A percentile compares a stretch with the other conserved stretches of the same genome.
Conservation (phyloP, 2,888 invertebrate species). For the Cataglyphis cursor region DNA sequence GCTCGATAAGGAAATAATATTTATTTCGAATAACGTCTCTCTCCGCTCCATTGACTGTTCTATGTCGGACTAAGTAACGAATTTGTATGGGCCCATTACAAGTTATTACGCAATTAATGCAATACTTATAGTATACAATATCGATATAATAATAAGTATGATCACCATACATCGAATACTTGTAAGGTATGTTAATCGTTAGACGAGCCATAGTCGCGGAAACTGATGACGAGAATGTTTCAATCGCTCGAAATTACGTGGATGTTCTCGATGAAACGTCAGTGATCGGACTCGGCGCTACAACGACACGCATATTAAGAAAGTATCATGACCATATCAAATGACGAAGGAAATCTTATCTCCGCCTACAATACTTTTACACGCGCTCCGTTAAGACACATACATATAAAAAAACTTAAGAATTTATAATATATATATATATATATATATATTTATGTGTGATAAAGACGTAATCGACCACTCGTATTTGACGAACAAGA, state of each 20-base stretch:
- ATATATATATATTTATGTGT: constrained; percentile 65
- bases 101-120: constrained; percentile 74
- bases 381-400: constrained; percentile 58
- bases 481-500: constrained; percentile 56
- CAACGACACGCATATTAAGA: constrained; percentile 66
- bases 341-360: constrained; percentile 67
- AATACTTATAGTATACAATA: constrained; percentile 76
- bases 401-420: constrained; percentile 51
- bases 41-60: constrained; percentile 72
- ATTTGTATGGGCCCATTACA: constrained; percentile 68
- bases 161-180: constrained; percentile 78
- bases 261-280: constrained; percentile 13
- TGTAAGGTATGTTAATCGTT: constrained; percentile 63
- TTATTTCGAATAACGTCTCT: constrained; percentile 78
- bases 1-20: constrained; percentile 78
- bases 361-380: constrained; percentile 65
- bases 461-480: constrained; percentile 68
- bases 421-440: constrained; percentile 67
- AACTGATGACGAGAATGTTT: neutral
- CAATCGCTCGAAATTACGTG: constrained; percentile 36
- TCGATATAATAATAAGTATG: constrained; percentile 70
- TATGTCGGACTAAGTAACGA: constrained; percentile 55
- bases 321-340: constrained; percentile 78
- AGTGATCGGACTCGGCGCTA: constrained; percentile 38
- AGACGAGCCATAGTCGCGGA: constrained; percentile 25